Base-by-base conservation (phyloP, 23 tunicate species). In the Diplosoma virens region DNA sequence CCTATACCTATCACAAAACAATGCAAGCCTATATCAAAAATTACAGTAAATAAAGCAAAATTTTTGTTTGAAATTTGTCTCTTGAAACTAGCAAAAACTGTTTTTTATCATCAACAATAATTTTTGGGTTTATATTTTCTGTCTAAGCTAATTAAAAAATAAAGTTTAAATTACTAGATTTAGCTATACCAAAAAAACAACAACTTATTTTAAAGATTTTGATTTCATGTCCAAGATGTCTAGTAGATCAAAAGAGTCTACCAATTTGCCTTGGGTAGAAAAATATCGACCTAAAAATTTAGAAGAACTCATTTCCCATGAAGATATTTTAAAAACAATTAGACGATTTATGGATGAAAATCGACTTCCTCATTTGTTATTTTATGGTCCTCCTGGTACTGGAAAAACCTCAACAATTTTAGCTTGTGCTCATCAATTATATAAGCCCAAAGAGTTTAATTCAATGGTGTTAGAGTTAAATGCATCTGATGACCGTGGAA, bases 371-470 rank as follows among this genome's bases (percentile, higher is more conserved):
- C 98, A 94, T 74, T 59, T 94, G 18, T 79, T 94, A 1, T 94
- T 94, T 72, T 84, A 94, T 82, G 98, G 98, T 14, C 98, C 98
- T 25, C 98, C 98, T 32, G 98, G 98, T 16, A 94, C 98, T 11
- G 98, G 98, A 78, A 94, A 94, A 77, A 94, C 98, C 0, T 87
- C 95, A 25, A 94, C 94, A 25, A 94, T 94, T 25, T 37, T 94
- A 46, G 98, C 98, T 14, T 89, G 93, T 71, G 98, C 98, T 2
- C 47, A 58, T 16, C 98, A 86, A 64, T 63, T 94, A 6, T 94
- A 94, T 48, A 70, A 77, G 3, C 67, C 69, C 32, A 94, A 94
- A 61, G 88, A 94, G 73, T 83, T 94, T 29, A 82, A 79, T 55
- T 74, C 86, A 18, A 94, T 94, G 98, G 98, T 94, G 23, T 58